These are phyloP conservation scores for Danio rerio DNA, from an alignment of 2,113 vertebrate species.

Conservation along the genomic window DNA sequence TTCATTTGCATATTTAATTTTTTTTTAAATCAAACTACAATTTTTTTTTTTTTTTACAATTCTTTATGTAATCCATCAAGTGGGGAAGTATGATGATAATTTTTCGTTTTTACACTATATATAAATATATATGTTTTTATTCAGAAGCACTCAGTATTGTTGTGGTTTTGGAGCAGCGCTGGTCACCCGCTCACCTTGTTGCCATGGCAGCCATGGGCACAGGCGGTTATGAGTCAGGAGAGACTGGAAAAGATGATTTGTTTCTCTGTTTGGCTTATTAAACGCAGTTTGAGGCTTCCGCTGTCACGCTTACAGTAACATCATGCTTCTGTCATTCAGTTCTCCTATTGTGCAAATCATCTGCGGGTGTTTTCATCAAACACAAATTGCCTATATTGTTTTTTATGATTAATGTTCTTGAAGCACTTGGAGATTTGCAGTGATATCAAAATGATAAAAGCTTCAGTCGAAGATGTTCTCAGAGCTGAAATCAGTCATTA, in stretches of 20 bases:
- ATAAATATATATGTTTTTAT: no score
- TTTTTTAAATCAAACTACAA: no score
- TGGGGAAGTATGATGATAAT: no score
- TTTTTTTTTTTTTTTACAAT: no score
- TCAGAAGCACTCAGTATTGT: no score
- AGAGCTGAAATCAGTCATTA: background rate
- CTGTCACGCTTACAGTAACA: background rate
- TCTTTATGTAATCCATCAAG: no score
- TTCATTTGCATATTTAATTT: no score
- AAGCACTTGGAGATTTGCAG: no score
- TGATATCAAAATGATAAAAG: background rate
- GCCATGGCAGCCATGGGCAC: slow-evolving; percentile 65
- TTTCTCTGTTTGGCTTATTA: slow-evolving; percentile 23
- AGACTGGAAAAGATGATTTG: slow-evolving; percentile 21
- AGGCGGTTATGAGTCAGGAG: slow-evolving; percentile 12
- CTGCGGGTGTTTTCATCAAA: background rate
- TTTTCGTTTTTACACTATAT: no score
- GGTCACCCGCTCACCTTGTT: slow-evolving; percentile 66
- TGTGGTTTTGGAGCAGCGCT: background rate
- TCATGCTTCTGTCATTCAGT: background rate
- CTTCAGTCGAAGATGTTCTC: background rate
- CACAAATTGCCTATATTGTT: background rate
- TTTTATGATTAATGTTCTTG: background rate
- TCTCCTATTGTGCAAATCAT: background rate
- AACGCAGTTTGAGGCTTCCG: background rate